phyloP scores from a whole-genome alignment of 2,113 vertebrate species.

The Sminthopsis crassicaudata region DNA sequence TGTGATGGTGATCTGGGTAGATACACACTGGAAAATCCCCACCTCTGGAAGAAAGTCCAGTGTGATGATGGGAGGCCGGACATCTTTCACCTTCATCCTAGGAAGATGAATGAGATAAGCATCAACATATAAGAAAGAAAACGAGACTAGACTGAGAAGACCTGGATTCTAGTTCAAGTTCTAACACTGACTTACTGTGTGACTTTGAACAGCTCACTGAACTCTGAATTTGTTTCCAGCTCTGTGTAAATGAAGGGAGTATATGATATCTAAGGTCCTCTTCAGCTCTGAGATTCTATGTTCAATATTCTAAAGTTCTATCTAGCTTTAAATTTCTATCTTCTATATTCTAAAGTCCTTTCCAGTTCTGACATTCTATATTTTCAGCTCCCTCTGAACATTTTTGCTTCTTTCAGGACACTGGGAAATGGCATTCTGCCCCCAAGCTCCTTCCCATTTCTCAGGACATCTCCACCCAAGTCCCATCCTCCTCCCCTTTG shows the following conservation, averaged over 20 bases:
- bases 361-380: not conserved
- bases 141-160: not conserved
- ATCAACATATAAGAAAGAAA: not conserved
- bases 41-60: not conserved
- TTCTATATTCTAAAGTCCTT: not conserved
- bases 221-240: not conserved
- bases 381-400: not conserved
- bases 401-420: not conserved
- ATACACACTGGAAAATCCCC: conserved; percentile 57
- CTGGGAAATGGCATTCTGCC: not conserved
- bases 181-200: not conserved
- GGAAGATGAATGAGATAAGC: not conserved
- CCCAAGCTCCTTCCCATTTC: not conserved
- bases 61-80: not conserved
- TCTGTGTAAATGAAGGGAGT: not conserved
- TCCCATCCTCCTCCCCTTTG: not conserved
- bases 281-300: not conserved
- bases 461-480: not conserved
- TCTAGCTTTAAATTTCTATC: not conserved
- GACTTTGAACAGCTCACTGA: not conserved
- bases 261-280: not conserved
- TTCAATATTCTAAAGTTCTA: not conserved
- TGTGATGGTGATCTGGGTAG: conserved; percentile 55
- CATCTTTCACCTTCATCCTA: conserved; percentile 76
- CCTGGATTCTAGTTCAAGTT: not conserved